Evolutionary conservation across 1,140 invertebrate genomes (phyloP).

Genomic region (Drosophila kikkawai): DNA sequence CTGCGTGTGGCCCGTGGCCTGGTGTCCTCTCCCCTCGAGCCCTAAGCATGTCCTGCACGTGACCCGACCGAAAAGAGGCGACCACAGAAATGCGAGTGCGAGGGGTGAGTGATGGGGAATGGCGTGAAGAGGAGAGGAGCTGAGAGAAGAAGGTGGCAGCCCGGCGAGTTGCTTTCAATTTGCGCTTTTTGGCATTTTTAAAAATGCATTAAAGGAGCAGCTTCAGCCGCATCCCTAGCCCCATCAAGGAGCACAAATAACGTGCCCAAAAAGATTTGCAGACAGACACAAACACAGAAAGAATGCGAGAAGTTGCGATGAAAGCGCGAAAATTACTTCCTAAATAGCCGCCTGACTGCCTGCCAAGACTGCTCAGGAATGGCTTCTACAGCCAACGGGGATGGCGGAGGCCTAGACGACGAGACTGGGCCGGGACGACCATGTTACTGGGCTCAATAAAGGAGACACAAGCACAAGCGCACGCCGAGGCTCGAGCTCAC

Average conservation of each 20-base stretch:
- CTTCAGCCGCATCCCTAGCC: slow-evolving; percentile 9
- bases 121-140: background rate
- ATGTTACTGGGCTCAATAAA: slow-evolving; percentile 76
- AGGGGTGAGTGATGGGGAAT: slow-evolving; percentile 9
- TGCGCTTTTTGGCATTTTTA: slow-evolving; percentile 81
- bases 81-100: slow-evolving; percentile 55
- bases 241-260: slow-evolving; percentile 64
- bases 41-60: slow-evolving; percentile 39
- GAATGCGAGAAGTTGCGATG: slow-evolving; percentile 65
- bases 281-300: slow-evolving; percentile 50
- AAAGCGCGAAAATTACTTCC: slow-evolving; percentile 83
- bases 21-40: background rate
- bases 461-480: slow-evolving; percentile 54
- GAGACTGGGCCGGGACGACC: slow-evolving; percentile 32
- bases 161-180: slow-evolving; percentile 74
- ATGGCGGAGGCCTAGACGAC: slow-evolving; percentile 25
- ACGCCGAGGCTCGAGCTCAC: slow-evolving; percentile 4
- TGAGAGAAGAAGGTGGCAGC: background rate
- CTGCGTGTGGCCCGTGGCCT: slow-evolving; percentile 70
- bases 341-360: slow-evolving; percentile 81
- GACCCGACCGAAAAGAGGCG: slow-evolving; percentile 35
- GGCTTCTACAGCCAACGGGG: background rate
- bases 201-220: slow-evolving; percentile 77
- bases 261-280: slow-evolving; percentile 75
- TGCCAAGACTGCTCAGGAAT: slow-evolving; percentile 63